These are phyloP conservation scores for Serilophus lunatus DNA, from an alignment of 2,113 vertebrate genomes.

Conservation along the genomic window DNA sequence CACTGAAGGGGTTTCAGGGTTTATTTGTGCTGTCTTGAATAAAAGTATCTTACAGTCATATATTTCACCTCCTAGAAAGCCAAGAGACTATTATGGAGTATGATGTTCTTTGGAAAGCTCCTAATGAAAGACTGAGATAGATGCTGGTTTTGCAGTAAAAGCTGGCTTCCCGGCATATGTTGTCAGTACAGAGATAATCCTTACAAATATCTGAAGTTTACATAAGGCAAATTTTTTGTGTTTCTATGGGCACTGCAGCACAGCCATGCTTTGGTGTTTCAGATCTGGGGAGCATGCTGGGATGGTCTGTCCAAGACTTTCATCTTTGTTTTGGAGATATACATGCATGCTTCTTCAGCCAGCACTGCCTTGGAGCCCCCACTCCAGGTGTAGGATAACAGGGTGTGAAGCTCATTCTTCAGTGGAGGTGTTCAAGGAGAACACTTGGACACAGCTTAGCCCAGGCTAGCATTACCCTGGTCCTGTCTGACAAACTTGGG, in stretches of 20 bases:
- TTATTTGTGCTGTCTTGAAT: not conserved
- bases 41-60: not conserved
- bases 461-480: not conserved
- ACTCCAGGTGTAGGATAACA: not conserved
- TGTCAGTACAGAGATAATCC: slow-evolving; percentile 17
- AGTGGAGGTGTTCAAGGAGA: not conserved
- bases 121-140: not conserved
- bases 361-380: not conserved
- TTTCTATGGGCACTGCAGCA: not conserved
- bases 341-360: not conserved
- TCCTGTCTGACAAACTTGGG: not conserved
- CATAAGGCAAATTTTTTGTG: not conserved
- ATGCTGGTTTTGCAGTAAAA: slow-evolving; percentile 7
- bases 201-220: slow-evolving; percentile 10
- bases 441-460: not conserved
- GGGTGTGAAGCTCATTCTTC: not conserved
- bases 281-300: not conserved
- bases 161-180: not conserved
- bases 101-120: not conserved
- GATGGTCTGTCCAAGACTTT: not conserved
- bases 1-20: not conserved
- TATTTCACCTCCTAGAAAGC: not conserved
- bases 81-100: not conserved
- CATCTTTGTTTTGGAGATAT: not conserved
- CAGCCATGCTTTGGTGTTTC: not conserved